A percentile compares a stretch with the other conserved stretches of the same genome.
phyloP scores from a whole-genome alignment of 2,888 invertebrate species.

The Rotaria magnacalcarata region DNA sequence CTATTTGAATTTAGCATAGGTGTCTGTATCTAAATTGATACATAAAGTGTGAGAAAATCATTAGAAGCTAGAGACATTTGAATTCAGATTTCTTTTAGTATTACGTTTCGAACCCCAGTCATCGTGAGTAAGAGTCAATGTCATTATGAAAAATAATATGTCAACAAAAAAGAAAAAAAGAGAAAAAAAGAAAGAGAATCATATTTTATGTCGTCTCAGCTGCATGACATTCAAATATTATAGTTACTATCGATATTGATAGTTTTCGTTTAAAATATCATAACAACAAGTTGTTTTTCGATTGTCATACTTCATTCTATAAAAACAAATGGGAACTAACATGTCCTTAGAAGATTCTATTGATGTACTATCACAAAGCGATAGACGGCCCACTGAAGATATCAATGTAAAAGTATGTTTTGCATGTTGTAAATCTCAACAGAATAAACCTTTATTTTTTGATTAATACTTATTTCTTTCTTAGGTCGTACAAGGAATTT shows the following conservation, averaged over 20 bases:
- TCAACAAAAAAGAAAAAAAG: too few relatives aligned
- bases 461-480: not conserved
- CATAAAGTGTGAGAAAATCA: too few relatives aligned
- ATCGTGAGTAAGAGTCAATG: not conserved
- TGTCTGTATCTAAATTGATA: too few relatives aligned
- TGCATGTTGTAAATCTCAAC: too few relatives aligned
- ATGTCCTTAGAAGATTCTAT: not conserved
- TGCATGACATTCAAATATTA: not conserved
- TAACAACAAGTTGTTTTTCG: not conserved
- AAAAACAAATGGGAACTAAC: not conserved
- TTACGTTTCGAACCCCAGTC: too few relatives aligned
- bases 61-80: too few relatives aligned
- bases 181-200: not conserved
- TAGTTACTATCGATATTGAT: not conserved
- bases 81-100: too few relatives aligned
- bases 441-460: too few relatives aligned
- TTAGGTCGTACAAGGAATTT: not conserved
- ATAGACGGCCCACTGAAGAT: not conserved
- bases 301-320: not conserved
- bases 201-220: not conserved
- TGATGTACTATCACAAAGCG: not conserved
- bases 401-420: not conserved
- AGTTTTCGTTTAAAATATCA: not conserved
- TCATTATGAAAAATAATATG: too few relatives aligned
- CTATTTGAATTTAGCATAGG: too few relatives aligned